Conservation (phyloP, 1,140 invertebrate genomes). For the Branchinecta lindahli region DNA sequence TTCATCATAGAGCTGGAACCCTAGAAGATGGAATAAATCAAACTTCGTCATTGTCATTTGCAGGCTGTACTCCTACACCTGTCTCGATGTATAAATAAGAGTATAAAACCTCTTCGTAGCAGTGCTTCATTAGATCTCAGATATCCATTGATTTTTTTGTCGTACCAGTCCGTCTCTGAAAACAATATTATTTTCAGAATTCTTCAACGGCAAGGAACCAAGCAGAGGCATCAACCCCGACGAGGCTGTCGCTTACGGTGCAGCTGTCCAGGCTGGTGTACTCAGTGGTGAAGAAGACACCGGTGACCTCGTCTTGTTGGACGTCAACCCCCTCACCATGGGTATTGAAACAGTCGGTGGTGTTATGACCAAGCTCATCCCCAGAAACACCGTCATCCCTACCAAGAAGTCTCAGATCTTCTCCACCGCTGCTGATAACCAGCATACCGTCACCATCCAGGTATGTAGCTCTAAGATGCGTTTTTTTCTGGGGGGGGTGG, state of each 20-base stretch:
- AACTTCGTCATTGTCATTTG: too few species aligned
- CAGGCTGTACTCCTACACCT: too few species aligned
- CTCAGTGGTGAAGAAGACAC: constrained; percentile 26
- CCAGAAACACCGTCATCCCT: constrained; percentile 29
- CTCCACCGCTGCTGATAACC: constrained; percentile 31
- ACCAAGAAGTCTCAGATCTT: constrained; percentile 26
- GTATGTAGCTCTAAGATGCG: constrained; percentile 23
- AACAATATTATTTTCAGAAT: not conserved
- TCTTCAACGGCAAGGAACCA: constrained; percentile 21
- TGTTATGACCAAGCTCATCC: constrained; percentile 30
- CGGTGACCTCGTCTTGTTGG: constrained; percentile 22
- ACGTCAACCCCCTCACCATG: constrained; percentile 28
- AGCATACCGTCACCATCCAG: constrained; percentile 30
- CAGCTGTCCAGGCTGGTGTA: constrained; percentile 38
- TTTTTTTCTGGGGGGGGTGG: too few species aligned
- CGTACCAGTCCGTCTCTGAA: too few species aligned
- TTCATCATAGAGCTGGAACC: too few species aligned
- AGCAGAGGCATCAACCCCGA: constrained; percentile 34
- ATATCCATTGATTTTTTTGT: too few species aligned
- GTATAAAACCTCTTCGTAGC: too few species aligned
- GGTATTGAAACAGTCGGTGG: constrained; percentile 28
- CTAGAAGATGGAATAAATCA: too few species aligned
- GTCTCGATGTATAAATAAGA: too few species aligned
- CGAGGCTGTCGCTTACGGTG: constrained; percentile 43
- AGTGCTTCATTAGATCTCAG: too few species aligned